Percentiles rank a stretch among this genome's conserved stretches.
phyloP scores from a whole-genome alignment of 2,797 vertebrate genomes.

The Craterocephalus amniculus region DNA sequence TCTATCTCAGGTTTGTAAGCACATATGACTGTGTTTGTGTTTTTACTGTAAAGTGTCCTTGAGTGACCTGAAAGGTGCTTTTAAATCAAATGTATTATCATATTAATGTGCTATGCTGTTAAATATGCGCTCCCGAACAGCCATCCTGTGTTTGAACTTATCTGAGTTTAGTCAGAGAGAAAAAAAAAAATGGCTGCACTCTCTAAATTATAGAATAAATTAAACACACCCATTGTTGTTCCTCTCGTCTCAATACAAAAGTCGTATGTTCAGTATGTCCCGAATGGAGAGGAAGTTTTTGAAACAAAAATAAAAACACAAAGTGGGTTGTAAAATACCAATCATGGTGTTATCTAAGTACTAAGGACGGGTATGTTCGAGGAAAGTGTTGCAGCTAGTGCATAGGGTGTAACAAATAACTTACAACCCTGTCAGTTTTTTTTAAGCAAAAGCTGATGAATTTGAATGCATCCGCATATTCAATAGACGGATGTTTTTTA shows the following conservation, averaged over 20 bases:
- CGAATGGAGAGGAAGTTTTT: neutral
- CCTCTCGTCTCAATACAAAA: neutral
- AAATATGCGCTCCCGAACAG: neutral
- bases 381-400: neutral
- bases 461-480: neutral
- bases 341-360: neutral
- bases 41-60: too few relatives aligned
- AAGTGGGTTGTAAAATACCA: neutral
- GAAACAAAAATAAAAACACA: neutral
- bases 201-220: neutral
- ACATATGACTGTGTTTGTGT: too few relatives aligned
- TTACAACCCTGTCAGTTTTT: neutral
- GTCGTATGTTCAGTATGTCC: neutral
- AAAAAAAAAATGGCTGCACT: neutral
- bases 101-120: neutral
- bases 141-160: neutral
- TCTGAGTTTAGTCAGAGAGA: too few relatives aligned
- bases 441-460: neutral
- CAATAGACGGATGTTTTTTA: neutral
- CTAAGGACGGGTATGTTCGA: neutral
- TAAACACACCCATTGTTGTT: neutral
- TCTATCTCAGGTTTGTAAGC: neutral
- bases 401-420: neutral
- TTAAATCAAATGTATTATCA: accelerated
- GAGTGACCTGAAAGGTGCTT: too few relatives aligned